Evolutionary conservation across 2,888 invertebrate species (phyloP).

Genomic region (Ametastegia equiseti): DNA sequence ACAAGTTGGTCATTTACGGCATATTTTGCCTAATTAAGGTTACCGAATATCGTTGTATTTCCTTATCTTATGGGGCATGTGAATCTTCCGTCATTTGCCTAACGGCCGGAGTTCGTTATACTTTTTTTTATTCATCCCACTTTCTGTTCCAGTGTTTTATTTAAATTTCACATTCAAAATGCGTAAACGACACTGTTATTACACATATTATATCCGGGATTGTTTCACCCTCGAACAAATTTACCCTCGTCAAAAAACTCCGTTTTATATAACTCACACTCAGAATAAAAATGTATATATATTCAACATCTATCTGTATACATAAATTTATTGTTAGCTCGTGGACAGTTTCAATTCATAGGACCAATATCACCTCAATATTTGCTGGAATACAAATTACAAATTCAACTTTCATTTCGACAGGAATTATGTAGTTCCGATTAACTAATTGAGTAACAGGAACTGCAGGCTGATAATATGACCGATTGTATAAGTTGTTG

Average conservation of each 20-base stretch:
- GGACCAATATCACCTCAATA: no score
- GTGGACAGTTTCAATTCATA: no score
- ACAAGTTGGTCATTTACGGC: not conserved
- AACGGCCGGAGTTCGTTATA: not conserved
- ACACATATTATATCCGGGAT: not conserved
- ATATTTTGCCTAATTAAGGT: not conserved
- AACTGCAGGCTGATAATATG: no score
- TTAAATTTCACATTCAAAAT: not conserved
- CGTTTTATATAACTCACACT: not conserved
- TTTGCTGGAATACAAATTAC: no score
- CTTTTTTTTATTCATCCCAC: not conserved
- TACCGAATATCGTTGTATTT: not conserved
- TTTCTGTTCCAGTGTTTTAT: not conserved
- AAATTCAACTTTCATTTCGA: no score
- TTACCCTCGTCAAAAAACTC: not conserved
- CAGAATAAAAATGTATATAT: no score
- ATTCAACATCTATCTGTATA: no score
- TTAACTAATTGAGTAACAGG: no score
- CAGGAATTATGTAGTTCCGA: no score
- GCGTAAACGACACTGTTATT: not conserved
- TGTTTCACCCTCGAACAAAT: not conserved
- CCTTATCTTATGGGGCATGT: not conserved
- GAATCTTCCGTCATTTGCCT: not conserved
- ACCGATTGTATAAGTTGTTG: no score
- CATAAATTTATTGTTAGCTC: no score